Evolutionary conservation across 1,140 invertebrate species (phyloP).

Genomic region (Dreissena rostriformis): DNA sequence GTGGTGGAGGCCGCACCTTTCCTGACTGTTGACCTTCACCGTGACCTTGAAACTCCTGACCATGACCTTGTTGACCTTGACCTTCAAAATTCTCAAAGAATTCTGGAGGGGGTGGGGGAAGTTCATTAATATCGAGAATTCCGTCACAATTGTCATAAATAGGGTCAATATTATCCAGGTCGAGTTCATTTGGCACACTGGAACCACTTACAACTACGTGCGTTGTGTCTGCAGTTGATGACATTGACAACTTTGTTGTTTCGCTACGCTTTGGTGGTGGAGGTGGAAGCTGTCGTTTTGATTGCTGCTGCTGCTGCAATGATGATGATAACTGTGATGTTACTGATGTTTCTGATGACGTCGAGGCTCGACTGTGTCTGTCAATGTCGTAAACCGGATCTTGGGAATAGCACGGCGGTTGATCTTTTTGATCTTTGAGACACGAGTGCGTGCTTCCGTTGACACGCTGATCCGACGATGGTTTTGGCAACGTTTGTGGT

Average conservation of each 20-base stretch:
- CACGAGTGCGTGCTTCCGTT: not conserved
- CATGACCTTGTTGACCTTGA: conserved; percentile 27
- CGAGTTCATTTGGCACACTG: conserved; percentile 56
- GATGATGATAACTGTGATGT: conserved; percentile 13
- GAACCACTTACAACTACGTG: conserved; percentile 13
- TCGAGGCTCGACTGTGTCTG: not conserved
- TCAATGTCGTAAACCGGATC: not conserved
- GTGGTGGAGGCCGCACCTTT: conserved; percentile 64
- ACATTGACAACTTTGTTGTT: conserved; percentile 71
- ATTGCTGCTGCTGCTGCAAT: conserved; percentile 34
- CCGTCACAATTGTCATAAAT: conserved; percentile 75
- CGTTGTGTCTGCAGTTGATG: conserved; percentile 36
- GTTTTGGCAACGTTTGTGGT: conserved; percentile 63
- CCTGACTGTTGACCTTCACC: conserved; percentile 29
- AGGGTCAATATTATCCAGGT: conserved; percentile 57
- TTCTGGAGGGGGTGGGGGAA: conserved; percentile 77
- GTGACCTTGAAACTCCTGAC: conserved; percentile 14
- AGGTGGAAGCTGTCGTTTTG: conserved; percentile 68
- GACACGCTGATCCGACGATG: not conserved
- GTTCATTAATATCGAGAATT: conserved; percentile 76
- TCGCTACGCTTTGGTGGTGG: conserved; percentile 77
- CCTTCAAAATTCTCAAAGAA: conserved; percentile 70
- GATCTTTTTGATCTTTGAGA: conserved; percentile 39
- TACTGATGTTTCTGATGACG: not conserved
- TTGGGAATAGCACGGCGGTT: conserved; percentile 5